Percentiles rank a stretch among this genome's conserved stretches.
Conservation (phyloP, 2,797 vertebrate species). For the Neosilurus mollespiculum region DNA sequence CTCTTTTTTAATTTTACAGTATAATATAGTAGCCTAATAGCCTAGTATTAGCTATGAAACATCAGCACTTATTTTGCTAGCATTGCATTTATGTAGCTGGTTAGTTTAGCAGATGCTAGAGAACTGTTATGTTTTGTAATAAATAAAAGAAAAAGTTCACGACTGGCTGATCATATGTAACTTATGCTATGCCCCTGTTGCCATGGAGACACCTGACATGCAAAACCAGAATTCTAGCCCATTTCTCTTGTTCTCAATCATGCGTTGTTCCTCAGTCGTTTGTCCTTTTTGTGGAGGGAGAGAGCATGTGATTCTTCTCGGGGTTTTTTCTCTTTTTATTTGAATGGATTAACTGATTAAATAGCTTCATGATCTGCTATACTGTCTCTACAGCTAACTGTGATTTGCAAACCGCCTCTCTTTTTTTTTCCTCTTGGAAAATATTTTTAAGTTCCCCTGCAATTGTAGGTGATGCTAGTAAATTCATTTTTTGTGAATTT, state of each 20-base stretch:
- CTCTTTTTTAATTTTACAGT: background rate
- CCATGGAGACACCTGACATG: background rate
- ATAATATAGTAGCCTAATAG: constrained; percentile 7
- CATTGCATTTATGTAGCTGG: constrained; percentile 7
- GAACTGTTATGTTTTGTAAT: constrained; percentile 6
- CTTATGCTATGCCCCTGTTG: background rate
- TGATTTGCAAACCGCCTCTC: constrained; percentile 57
- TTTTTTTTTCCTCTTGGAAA: background rate
- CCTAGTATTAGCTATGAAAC: background rate
- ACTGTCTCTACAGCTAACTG: constrained; percentile 73
- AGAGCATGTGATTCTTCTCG: constrained; percentile 61
- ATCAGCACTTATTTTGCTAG: background rate
- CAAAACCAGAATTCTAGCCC: constrained; percentile 3
- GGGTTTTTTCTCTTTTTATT: constrained; percentile 60
- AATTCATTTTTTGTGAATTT: constrained; percentile 78
- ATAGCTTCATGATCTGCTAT: constrained; percentile 59
- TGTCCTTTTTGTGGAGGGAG: constrained; percentile 14
- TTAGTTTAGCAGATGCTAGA: constrained; percentile 10
- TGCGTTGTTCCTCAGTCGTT: background rate
- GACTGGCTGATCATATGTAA: constrained; percentile 8
- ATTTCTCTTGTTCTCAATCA: background rate
- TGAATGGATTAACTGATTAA: constrained; percentile 51
- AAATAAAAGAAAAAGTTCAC: background rate
- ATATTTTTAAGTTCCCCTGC: constrained; percentile 37
- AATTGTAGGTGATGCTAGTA: constrained; percentile 74